Base-by-base conservation (phyloP, 2,797 vertebrate genomes). In the Jordanella pulchra region DNA sequence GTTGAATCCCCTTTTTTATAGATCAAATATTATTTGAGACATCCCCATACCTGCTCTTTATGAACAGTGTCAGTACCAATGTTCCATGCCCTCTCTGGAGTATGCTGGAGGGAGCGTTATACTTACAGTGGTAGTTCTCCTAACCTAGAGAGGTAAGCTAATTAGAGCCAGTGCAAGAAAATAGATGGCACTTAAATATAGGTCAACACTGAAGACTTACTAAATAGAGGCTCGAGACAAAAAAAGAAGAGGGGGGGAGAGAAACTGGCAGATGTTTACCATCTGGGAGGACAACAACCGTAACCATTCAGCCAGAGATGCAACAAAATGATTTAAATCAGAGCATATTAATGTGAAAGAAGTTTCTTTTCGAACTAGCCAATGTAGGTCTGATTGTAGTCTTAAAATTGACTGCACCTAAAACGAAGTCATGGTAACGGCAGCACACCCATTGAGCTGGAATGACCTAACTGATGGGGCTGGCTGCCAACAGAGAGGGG, bases 401-500 rank as follows among this genome's bases (percentile, higher is more conserved):
- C 83, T 69, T 69, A 70, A 74, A 80, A 84, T 85, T 81, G 76
- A 83, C 71, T 76, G 74, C 82, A 69, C 60, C 78, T 77, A 63
- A 79, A 78, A 69, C 84, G 73, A 81, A 80, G 82, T 88, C 83
- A 80, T 67, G 82, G 77, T 82, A 65, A 69, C 75, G 78, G 67
- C 69, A 17, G 67, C 15, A 21, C 69, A 75, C 76, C 69, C 86
- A 68, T 28, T 28, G 78, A 78, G 84, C 76, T 83, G 77, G 83
- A 87, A 85, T 87, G 81, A 87, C 88, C 84, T 58, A 79, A 85
- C 80, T 84, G 86, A 89, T 88, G 70, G 68, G 77, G 79, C 71
- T 54, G 25, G 76, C 76, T 78, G 81, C 84, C 82, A 87, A 81
- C 76, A 79, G 77, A 85, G 73, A 32, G 39, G 69, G 54, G 81